Base-by-base conservation (phyloP, 2,888 invertebrate species). In the Drosophila eohydei region DNA sequence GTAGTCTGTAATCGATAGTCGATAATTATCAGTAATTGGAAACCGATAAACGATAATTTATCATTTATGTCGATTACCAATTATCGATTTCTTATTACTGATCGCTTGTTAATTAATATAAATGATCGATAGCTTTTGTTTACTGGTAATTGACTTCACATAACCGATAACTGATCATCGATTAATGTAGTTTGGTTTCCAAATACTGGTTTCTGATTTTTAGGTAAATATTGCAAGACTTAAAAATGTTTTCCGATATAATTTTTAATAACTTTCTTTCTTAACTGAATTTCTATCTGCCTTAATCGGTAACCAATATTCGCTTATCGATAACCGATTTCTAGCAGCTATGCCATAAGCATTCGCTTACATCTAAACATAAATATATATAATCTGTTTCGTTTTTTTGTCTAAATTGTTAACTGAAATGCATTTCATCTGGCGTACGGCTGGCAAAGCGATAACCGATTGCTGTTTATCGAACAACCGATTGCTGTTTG, bases 1-100 rank as follows among this genome's bases (percentile, higher is more conserved):
- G 4, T 40, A n/a, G 9, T 28, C 74, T 61, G 62, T 73, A 64
- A n/a, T 55, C 51, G 43, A 54, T 62, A 43, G 46, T 12, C 38
- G 34, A 34, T 34, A 34, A 9, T 34, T 34, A 9, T 12, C 6
- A 4, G 3, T 36, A 1, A 36, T 36, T 3, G 12, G 21, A 21
- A 21, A 21, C 21, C 21, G 21, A 21, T 21, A 1, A 21, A 34
- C 7, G 9, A 9, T 34, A 34, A 34, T 3, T 3, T 8, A 34
- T 34, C 2, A 34, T 11, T 9, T 9, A 34, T 3, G 1, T 34
- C 2, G 34, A 34, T 34, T 34, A 34, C 9, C 34, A 7, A 34
- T 34, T 34, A 34, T 34, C 34, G 34, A 32, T 32, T 32, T 32
- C 30, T 32, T 7, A 32, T 7, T 32, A 32, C 30, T 32, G 30